Conservation (phyloP, 2,888 invertebrate species). For the Drosophila macrospina region DNA sequence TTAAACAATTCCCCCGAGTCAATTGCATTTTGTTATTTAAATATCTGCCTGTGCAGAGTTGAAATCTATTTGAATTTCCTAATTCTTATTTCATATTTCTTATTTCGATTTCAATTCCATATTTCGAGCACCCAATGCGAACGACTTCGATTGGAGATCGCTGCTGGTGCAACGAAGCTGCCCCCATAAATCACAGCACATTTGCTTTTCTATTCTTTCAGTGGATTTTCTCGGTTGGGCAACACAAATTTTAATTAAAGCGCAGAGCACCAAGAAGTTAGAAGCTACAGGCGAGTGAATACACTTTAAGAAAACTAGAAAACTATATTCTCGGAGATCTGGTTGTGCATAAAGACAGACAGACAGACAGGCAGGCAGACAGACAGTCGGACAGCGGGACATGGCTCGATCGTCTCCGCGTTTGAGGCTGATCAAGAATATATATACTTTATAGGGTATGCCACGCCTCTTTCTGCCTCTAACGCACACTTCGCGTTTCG, state of each 20-base stretch:
- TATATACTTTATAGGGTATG: no score
- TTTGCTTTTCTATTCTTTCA: slow-evolving; percentile 32
- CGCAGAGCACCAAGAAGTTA: no score
- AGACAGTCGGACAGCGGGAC: no score
- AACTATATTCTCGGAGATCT: no score
- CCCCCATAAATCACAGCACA: slow-evolving; percentile 69
- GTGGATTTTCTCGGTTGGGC: slow-evolving; percentile 56
- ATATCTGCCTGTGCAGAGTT: slow-evolving; percentile 4
- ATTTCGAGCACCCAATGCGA: slow-evolving; percentile 57
- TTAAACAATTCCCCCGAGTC: slow-evolving; percentile 15
- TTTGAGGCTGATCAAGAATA: no score
- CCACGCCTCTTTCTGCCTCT: no score
- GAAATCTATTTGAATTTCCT: slow-evolving; percentile 10
- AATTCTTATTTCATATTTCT: background rate
- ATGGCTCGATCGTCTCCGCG: no score
- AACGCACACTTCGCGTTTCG: no score
- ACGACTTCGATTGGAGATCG: slow-evolving; percentile 49
- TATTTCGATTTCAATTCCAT: slow-evolving; percentile 37
- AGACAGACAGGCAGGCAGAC: no score
- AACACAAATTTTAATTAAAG: slow-evolving; percentile 75
- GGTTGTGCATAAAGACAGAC: no score
- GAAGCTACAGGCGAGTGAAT: no score
- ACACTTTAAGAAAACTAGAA: background rate
- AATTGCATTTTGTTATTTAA: slow-evolving; percentile 8
- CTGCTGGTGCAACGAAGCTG: slow-evolving; percentile 52